Evolutionary conservation across 2,888 invertebrate species (phyloP).

Genomic region (Cylindroiulus punctatus): DNA sequence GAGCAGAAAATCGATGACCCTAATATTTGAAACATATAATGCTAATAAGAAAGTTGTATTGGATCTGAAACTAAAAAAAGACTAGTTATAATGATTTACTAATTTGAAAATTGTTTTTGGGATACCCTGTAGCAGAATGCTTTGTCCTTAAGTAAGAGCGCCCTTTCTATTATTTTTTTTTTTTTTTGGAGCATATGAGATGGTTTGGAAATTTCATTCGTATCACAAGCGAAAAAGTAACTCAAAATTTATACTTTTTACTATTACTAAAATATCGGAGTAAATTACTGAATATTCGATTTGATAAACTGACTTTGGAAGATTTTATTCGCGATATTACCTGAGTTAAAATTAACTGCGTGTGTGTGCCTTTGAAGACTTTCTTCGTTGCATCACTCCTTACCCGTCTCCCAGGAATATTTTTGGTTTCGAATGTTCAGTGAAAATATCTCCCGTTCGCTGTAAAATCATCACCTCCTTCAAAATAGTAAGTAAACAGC

Average conservation of each 20-base stretch:
- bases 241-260: slow-evolving; percentile 5
- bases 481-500: slow-evolving; percentile 7
- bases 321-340: neutral
- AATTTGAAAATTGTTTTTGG: neutral
- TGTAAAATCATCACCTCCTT: neutral
- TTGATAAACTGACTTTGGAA: neutral
- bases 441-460: neutral
- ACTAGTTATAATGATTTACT: too few relatives aligned
- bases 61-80: too few relatives aligned
- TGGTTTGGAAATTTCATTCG: neutral
- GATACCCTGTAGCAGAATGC: neutral
- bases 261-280: neutral
- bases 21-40: too few relatives aligned
- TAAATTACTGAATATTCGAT: neutral
- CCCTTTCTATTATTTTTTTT: neutral
- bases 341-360: neutral
- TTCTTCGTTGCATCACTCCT: slow-evolving; percentile 2
- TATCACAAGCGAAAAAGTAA: neutral
- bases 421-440: neutral
- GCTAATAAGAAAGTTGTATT: too few relatives aligned
- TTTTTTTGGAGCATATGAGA: neutral
- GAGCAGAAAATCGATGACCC: too few relatives aligned
- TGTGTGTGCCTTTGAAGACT: neutral
- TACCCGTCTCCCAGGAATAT: neutral
- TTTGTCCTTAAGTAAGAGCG: neutral